phyloP scores from a whole-genome alignment of 37 sponge, comb jelly and placozoan species.

The Chondrilla cf. caribensis region DNA sequence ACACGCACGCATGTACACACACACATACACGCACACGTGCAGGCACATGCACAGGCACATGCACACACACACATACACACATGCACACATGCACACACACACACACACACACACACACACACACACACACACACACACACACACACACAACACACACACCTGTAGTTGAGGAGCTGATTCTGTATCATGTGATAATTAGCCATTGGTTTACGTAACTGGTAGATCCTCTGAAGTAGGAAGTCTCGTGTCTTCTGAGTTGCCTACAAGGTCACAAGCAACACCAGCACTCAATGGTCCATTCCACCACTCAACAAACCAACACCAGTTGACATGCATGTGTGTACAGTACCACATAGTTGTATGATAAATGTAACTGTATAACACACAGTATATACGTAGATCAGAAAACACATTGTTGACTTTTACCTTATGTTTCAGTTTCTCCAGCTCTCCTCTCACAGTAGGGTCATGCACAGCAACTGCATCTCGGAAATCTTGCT shows the following conservation, averaged over 20 bases:
- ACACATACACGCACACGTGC: background rate
- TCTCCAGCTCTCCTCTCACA: conserved; percentile 83
- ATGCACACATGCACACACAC: background rate
- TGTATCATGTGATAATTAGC: conserved; percentile 97
- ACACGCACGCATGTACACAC: background rate
- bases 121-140: background rate
- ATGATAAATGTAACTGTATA: no score
- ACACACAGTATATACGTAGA: no score
- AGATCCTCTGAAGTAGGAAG: conserved; percentile 74
- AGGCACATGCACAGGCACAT: background rate
- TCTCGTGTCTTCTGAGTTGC: conserved; percentile 85
- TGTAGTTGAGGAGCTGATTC: conserved; percentile 87
- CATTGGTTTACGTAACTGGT: conserved; percentile 92
- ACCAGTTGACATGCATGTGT: no score
- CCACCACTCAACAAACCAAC: no score
- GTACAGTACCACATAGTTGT: no score
- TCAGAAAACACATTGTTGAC: no score
- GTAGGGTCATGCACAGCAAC: conserved; percentile 67
- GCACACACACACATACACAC: background rate
- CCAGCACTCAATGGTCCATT: background rate
- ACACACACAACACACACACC: conserved; percentile 27
- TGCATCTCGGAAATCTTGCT: conserved; percentile 77
- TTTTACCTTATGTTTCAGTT: conserved; percentile 81
- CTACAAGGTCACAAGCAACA: conserved; percentile 6
- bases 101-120: conserved; percentile 16